Conservation (phyloP, 35 echinoderm and acorn worm species). For the Eucidaris tribuloides region DNA sequence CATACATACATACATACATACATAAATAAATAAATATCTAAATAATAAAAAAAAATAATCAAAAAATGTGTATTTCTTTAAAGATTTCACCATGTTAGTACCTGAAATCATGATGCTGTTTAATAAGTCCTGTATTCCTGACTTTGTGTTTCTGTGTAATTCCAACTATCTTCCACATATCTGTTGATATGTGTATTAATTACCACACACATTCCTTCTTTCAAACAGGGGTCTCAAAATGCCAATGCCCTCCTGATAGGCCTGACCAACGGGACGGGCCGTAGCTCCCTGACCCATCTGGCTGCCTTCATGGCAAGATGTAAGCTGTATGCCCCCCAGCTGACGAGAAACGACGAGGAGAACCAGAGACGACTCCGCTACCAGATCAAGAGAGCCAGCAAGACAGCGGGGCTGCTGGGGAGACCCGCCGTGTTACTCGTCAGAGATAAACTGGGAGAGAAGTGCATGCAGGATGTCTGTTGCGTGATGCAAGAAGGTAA, state of each 20-base stretch:
- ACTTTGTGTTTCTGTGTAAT: too few relatives aligned
- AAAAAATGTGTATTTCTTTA: too few relatives aligned
- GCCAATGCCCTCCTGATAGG: slow-evolving; percentile 89
- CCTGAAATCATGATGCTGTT: too few relatives aligned
- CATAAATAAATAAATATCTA: too few relatives aligned
- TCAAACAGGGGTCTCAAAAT: slow-evolving; percentile 60
- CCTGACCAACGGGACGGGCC: slow-evolving; percentile 55
- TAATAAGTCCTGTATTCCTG: too few relatives aligned
- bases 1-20: too few relatives aligned
- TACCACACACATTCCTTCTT: too few relatives aligned
- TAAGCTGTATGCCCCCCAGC: slow-evolving; percentile 60
- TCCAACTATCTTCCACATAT: too few relatives aligned
- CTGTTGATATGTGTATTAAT: too few relatives aligned
- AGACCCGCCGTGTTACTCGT: slow-evolving; percentile 75
- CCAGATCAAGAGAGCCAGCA: slow-evolving; percentile 79
- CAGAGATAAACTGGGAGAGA: slow-evolving; percentile 29
- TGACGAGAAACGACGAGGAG: not conserved
- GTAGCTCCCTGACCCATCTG: slow-evolving; percentile 57
- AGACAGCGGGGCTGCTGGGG: slow-evolving; percentile 72
- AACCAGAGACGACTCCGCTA: slow-evolving; percentile 57
- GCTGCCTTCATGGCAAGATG: slow-evolving; percentile 84
- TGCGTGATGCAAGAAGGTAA: slow-evolving; percentile 88
- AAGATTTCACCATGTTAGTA: too few relatives aligned
- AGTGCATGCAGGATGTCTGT: slow-evolving; percentile 64
- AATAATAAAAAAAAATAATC: too few relatives aligned